phyloP scores from a whole-genome alignment of 2,797 vertebrate genomes.

The Petrocephalus sullivani region DNA sequence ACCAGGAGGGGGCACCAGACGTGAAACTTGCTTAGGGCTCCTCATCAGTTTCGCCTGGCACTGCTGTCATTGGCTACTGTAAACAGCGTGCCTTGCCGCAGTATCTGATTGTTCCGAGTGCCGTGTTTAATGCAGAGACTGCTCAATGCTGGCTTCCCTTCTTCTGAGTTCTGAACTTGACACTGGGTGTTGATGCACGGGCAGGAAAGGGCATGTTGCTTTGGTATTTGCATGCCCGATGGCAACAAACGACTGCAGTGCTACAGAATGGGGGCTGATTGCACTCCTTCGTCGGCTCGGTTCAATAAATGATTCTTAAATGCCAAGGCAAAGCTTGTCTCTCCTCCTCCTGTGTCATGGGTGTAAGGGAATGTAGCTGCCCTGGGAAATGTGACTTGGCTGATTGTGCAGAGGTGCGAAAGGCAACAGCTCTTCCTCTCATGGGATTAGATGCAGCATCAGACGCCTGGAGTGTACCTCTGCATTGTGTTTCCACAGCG shows the following conservation, averaged over 20 bases:
- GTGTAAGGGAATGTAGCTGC: not conserved
- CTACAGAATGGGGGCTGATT: constrained; percentile 31
- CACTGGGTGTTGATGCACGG: not conserved
- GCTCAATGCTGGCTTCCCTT: not conserved
- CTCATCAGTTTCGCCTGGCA: not conserved
- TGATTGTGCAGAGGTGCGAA: not conserved
- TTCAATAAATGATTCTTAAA: constrained; percentile 28
- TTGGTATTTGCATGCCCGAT: constrained; percentile 22
- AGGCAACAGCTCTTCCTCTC: not conserved
- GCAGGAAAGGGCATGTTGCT: not conserved
- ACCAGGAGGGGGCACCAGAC: not conserved
- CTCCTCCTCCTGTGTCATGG: not conserved
- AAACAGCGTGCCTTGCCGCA: not conserved
- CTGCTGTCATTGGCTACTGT: not conserved
- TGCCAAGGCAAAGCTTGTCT: constrained; percentile 20
- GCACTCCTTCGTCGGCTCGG: constrained; percentile 4
- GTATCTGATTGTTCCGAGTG: not conserved
- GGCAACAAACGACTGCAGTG: constrained; percentile 22
- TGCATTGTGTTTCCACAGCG: not conserved
- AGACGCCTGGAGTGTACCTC: not conserved
- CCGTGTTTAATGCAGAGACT: not conserved
- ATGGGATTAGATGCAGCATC: not conserved
- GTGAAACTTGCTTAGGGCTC: not conserved
- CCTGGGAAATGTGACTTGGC: not conserved
- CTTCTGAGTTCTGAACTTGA: not conserved